Conservation (phyloP, 1,140 invertebrate species). For the Bombus sylvicola region DNA sequence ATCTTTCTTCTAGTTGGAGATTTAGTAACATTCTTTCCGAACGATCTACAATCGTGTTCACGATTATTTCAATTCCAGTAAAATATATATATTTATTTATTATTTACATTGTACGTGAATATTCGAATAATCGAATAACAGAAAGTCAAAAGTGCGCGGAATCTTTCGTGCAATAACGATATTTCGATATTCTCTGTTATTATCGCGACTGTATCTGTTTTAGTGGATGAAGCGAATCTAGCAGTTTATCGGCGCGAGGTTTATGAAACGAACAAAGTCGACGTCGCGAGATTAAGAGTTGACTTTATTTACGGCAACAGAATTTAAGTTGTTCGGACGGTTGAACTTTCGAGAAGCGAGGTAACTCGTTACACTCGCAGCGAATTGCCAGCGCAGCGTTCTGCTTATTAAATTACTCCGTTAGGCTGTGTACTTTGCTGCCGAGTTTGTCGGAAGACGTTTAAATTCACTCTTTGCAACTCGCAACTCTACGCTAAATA, state of each 20-base stretch:
- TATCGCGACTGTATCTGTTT: too few relatives aligned
- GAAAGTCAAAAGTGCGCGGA: too few relatives aligned
- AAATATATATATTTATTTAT: too few relatives aligned
- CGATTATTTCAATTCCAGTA: too few relatives aligned
- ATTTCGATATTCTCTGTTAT: too few relatives aligned
- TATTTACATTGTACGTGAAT: too few relatives aligned
- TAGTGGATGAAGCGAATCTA: not conserved
- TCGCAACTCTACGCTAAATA: not conserved
- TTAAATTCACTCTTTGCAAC: not conserved
- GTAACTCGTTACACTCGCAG: constrained; percentile 24
- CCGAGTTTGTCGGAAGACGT: not conserved
- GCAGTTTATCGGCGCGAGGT: not conserved
- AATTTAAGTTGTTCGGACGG: constrained; percentile 19
- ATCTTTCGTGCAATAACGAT: too few relatives aligned
- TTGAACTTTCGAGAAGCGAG: constrained; percentile 4
- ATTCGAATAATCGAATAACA: too few relatives aligned
- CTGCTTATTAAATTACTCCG: constrained; percentile 25
- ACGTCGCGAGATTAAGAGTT: not conserved
- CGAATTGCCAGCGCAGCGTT: not conserved
- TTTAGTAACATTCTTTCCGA: too few relatives aligned
- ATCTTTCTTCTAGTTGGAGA: too few relatives aligned
- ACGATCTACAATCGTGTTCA: too few relatives aligned
- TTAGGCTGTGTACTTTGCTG: not conserved
- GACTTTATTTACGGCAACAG: constrained; percentile 7
- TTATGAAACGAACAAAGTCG: not conserved